These are phyloP conservation scores for Hipposideros larvatus DNA, from an alignment of 2,797 vertebrate species.

Conservation along the genomic window DNA sequence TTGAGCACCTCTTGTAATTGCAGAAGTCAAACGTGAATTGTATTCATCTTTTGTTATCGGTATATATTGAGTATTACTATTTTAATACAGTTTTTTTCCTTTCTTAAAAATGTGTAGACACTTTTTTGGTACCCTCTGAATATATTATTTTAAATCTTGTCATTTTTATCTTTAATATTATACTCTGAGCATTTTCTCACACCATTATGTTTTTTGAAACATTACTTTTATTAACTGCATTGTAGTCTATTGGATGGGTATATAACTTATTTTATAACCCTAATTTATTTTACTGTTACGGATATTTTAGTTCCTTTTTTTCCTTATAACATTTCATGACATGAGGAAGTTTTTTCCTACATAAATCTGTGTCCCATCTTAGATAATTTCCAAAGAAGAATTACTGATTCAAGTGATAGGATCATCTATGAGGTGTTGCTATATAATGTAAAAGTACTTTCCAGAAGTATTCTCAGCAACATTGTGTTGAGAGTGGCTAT, in stretches of 20 bases:
- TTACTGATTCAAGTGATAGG: neutral
- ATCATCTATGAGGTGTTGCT: neutral
- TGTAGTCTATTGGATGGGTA: neutral
- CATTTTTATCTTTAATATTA: neutral
- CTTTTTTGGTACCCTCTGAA: too few species aligned
- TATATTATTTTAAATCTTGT: neutral
- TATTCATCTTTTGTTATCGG: too few species aligned
- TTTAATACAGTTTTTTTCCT: too few species aligned
- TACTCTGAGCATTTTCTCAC: neutral
- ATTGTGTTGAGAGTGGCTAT: neutral
- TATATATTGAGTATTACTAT: too few species aligned
- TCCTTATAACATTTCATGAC: neutral
- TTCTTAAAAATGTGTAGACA: too few species aligned
- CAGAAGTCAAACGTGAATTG: too few species aligned
- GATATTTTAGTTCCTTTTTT: neutral
- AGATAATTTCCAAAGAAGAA: neutral
- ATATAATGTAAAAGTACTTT: neutral
- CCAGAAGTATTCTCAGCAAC: neutral
- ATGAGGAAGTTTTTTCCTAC: neutral
- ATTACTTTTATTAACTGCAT: neutral
- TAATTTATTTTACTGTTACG: constrained; percentile 3
- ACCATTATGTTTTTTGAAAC: neutral
- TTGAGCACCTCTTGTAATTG: too few species aligned
- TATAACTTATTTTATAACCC: neutral
- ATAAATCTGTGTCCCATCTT: neutral